Percentiles rank a stretch among this genome's conserved stretches.
Conservation (phyloP, 1,140 invertebrate species). For the Leptopilina boulardi region DNA sequence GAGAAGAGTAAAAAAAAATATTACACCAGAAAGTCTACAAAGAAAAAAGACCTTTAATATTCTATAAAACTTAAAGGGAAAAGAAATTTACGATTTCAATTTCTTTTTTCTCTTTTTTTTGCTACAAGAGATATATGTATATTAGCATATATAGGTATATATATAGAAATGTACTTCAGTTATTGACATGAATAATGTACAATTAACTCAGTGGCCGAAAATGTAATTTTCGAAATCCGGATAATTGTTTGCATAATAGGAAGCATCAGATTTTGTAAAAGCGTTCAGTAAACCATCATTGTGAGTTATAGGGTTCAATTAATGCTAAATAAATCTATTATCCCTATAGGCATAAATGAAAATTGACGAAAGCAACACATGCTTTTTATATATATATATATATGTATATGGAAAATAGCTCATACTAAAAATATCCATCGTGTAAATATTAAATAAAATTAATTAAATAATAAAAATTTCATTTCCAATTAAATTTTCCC, state of each 20-base stretch:
- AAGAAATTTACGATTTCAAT: not conserved
- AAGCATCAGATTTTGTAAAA: constrained; percentile 8
- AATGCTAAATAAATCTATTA: not conserved
- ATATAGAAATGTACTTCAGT: not conserved
- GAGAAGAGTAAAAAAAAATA: not conserved
- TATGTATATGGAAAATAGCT: not conserved
- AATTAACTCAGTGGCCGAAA: not conserved
- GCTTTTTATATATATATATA: no score
- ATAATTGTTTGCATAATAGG: constrained; percentile 3
- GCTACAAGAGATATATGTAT: no score
- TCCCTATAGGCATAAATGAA: not conserved
- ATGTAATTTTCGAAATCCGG: not conserved
- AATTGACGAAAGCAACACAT: not conserved
- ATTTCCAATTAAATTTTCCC: not conserved
- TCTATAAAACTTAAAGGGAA: not conserved
- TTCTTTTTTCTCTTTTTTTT: not conserved
- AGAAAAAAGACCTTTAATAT: not conserved
- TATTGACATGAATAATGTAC: not conserved
- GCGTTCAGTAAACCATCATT: not conserved
- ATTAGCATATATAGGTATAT: no score
- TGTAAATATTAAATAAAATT: not conserved
- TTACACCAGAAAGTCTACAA: not conserved
- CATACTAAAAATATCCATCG: not conserved
- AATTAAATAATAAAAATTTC: not conserved
- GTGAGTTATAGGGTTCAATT: not conserved